Conservation (phyloP, 1,140 invertebrate genomes). For the Drosophila yakuba region DNA sequence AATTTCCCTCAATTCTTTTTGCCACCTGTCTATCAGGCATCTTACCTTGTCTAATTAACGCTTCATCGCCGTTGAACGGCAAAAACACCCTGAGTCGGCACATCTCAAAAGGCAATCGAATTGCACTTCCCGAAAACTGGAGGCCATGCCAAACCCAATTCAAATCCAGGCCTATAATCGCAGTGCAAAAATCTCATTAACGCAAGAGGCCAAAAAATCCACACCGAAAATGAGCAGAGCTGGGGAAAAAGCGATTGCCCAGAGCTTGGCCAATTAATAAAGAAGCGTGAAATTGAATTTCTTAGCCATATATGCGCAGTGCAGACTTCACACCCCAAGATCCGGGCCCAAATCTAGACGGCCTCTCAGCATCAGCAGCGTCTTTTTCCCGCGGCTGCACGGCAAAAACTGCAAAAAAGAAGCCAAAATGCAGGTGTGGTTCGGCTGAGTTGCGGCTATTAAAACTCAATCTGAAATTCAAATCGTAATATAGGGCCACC, state of each 20-base stretch:
- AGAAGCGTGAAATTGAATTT: slow-evolving; percentile 83
- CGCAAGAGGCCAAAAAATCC: slow-evolving; percentile 34
- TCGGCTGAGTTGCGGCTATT: slow-evolving; percentile 66
- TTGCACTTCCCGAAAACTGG: not conserved
- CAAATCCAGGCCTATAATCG: slow-evolving; percentile 57
- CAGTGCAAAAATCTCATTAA: slow-evolving; percentile 77
- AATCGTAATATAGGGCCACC: slow-evolving; percentile 75
- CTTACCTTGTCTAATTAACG: slow-evolving; percentile 60
- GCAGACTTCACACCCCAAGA: slow-evolving; percentile 72
- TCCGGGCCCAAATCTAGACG: slow-evolving; percentile 26
- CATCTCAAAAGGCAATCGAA: slow-evolving; percentile 24
- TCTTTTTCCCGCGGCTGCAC: slow-evolving; percentile 23
- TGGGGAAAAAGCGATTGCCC: slow-evolving; percentile 13
- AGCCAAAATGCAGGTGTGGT: slow-evolving; percentile 73
- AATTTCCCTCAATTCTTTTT: slow-evolving; percentile 14
- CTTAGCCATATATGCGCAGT: slow-evolving; percentile 39
- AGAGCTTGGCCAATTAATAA: slow-evolving; percentile 81
- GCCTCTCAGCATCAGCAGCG: slow-evolving; percentile 25
- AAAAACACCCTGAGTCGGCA: slow-evolving; percentile 29
- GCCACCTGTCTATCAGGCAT: slow-evolving; percentile 40
- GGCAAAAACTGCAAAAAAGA: slow-evolving; percentile 59
- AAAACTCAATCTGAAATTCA: slow-evolving; percentile 84
- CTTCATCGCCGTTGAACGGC: slow-evolving; percentile 20
- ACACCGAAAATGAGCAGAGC: slow-evolving; percentile 15
- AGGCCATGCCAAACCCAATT: slow-evolving; percentile 11